Evolutionary conservation across 2,797 vertebrate species (phyloP).

Genomic region (Acanthornis magna): DNA sequence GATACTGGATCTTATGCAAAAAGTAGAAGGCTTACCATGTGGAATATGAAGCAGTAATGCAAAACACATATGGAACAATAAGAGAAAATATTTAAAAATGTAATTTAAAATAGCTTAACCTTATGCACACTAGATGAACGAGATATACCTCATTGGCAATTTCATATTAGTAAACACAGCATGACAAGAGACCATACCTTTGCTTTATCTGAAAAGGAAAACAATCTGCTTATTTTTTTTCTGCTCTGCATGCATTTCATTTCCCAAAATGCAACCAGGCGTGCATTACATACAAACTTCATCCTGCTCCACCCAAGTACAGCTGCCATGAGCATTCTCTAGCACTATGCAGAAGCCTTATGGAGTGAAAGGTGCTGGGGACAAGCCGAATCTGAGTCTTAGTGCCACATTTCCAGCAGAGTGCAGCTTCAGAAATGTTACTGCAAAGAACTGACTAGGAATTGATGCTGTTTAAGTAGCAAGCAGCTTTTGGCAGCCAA

Average conservation of each 20-base stretch:
- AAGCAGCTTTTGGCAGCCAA: constrained; percentile 78
- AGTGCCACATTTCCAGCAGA: constrained; percentile 65
- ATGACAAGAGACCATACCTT: constrained; percentile 73
- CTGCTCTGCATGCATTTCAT: constrained; percentile 77
- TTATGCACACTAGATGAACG: background rate
- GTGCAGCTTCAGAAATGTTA: constrained; percentile 57
- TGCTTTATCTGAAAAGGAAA: constrained; percentile 75
- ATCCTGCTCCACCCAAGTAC: constrained; percentile 33
- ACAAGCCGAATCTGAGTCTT: constrained; percentile 30
- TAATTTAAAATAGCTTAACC: background rate
- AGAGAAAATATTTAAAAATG: constrained; percentile 4
- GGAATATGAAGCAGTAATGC: constrained; percentile 45
- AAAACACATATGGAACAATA: constrained; percentile 34
- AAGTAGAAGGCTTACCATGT: constrained; percentile 58
- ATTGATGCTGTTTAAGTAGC: constrained; percentile 62
- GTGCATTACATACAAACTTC: constrained; percentile 72
- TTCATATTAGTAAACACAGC: constrained; percentile 45
- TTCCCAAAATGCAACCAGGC: constrained; percentile 72
- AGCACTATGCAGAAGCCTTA: constrained; percentile 77
- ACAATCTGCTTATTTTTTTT: constrained; percentile 65
- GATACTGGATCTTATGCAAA: constrained; percentile 23
- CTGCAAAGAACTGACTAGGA: background rate
- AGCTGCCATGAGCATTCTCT: constrained; percentile 65
- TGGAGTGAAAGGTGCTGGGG: constrained; percentile 53
- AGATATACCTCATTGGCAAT: constrained; percentile 1